Evolutionary conservation across 1,140 invertebrate genomes (phyloP).

Genomic region (Papilio aristodemus): DNA sequence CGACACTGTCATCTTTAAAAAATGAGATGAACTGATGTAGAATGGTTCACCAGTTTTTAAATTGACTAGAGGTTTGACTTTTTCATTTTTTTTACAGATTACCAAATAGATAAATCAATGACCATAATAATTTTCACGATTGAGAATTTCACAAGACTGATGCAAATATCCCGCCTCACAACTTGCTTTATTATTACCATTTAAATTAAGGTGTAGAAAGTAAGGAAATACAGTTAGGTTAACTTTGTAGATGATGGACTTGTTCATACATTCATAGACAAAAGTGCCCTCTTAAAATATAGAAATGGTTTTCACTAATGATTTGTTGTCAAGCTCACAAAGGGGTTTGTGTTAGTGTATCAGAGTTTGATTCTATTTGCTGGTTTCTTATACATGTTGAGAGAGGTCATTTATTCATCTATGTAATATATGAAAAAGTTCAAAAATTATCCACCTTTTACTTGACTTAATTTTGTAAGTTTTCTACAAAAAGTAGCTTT

Average conservation of each 20-base stretch:
- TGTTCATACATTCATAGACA: conserved; percentile 29
- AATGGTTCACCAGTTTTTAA: conserved; percentile 46
- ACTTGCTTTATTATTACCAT: conserved; percentile 81
- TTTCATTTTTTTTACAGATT: conserved; percentile 73
- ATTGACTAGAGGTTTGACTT: conserved; percentile 49
- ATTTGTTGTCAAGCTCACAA: too few relatives aligned
- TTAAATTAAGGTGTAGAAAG: conserved; percentile 72
- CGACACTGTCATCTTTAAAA: conserved; percentile 75
- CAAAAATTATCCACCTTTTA: conserved; percentile 59
- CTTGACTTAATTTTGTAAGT: conserved; percentile 56
- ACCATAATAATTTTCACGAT: conserved; percentile 75
- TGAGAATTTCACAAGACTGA: conserved; percentile 80
- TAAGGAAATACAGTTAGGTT: conserved; percentile 63
- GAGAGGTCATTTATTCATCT: conserved; percentile 36
- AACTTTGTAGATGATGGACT: conserved; percentile 44
- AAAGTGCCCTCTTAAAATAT: conserved; percentile 3
- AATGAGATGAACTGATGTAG: conserved; percentile 76
- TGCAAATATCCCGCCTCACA: conserved; percentile 80
- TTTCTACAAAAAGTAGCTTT: conserved; percentile 60
- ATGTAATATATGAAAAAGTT: conserved; percentile 49
- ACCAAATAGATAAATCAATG: conserved; percentile 74
- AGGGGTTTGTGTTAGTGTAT: too few relatives aligned
- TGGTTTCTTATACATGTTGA: neutral
- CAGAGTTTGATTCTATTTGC: neutral
- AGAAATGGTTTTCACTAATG: conserved; percentile 8